phyloP scores from a whole-genome alignment of 2,888 invertebrate genomes.

The Ichneumoninae sp. region DNA sequence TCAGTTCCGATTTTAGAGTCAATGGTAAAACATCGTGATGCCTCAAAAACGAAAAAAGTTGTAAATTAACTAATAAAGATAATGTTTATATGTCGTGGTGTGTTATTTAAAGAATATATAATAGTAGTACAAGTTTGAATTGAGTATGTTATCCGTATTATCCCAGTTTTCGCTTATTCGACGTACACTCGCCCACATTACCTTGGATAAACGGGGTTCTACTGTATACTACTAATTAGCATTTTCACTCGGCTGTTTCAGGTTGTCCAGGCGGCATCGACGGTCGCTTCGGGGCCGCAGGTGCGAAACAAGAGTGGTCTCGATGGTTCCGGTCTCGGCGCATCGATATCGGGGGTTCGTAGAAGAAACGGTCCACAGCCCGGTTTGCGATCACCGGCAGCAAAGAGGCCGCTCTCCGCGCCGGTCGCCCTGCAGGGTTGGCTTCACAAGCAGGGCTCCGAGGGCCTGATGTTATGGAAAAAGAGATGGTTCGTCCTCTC shows the following conservation, averaged over 20 bases:
- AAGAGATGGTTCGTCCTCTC: slow-evolving; percentile 97
- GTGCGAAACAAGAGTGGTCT: slow-evolving; percentile 79
- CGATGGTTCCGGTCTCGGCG: slow-evolving; percentile 77
- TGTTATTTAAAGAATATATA: too few species aligned
- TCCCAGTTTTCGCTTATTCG: too few species aligned
- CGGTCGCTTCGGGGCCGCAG: slow-evolving; percentile 78
- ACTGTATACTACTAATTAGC: neutral
- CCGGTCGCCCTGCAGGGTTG: slow-evolving; percentile 95
- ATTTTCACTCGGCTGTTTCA: slow-evolving; percentile 64
- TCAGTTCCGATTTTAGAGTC: too few species aligned
- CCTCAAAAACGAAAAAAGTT: too few species aligned
- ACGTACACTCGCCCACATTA: too few species aligned
- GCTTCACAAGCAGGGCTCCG: slow-evolving; percentile 96
- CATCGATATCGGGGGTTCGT: slow-evolving; percentile 77
- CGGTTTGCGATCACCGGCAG: slow-evolving; percentile 91
- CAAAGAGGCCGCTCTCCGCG: slow-evolving; percentile 93
- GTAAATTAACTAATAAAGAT: too few species aligned
- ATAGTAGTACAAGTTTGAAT: too few species aligned
- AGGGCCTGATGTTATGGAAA: slow-evolving; percentile 97
- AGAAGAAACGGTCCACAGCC: slow-evolving; percentile 85
- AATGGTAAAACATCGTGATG: too few species aligned
- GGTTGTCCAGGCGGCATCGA: slow-evolving; percentile 75
- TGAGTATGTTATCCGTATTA: too few species aligned
- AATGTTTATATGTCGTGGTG: too few species aligned
- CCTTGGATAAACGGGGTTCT: too few species aligned